Conservation (phyloP, 2,888 invertebrate genomes). For the Bellardia pandia region DNA sequence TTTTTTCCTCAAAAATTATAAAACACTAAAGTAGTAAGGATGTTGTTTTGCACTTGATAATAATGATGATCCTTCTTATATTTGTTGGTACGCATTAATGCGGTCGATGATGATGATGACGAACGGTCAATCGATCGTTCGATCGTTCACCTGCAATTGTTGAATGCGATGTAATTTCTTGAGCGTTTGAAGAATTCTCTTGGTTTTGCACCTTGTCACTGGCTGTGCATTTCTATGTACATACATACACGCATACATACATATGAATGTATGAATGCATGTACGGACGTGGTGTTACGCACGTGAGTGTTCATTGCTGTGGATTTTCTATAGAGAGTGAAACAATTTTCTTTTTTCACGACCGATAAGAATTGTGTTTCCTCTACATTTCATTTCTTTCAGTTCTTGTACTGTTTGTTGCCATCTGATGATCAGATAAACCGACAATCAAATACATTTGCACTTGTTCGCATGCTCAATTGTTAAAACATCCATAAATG, state of each 20-base stretch:
- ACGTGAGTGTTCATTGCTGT: constrained; percentile 41
- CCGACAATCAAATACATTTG: constrained; percentile 64
- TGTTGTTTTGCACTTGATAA: constrained; percentile 59
- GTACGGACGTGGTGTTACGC: constrained; percentile 61
- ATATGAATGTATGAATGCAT: neutral
- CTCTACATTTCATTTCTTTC: neutral
- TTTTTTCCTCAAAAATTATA: constrained; percentile 1
- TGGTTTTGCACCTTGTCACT: constrained; percentile 68
- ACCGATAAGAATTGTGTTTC: constrained; percentile 42
- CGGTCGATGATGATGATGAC: constrained; percentile 8
- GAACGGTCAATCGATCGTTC: constrained; percentile 50
- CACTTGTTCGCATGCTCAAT: constrained; percentile 47
- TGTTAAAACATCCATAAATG: constrained; percentile 52
- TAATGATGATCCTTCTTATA: constrained; percentile 43
- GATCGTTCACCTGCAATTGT: constrained; percentile 69
- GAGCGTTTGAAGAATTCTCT: constrained; percentile 39
- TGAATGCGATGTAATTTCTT: constrained; percentile 63
- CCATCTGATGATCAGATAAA: constrained; percentile 49
- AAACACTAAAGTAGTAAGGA: constrained; percentile 26
- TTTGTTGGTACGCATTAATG: constrained; percentile 56
- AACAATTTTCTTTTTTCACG: constrained; percentile 44
- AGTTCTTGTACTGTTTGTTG: constrained; percentile 10
- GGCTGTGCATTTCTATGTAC: constrained; percentile 3
- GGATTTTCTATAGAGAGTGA: constrained; percentile 6
- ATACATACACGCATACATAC: constrained; percentile 3